A percentile compares a stretch with the other conserved stretches of the same genome.
phyloP scores from a whole-genome alignment of 2,797 vertebrate genomes.

The Chelidonichthys spinosus region DNA sequence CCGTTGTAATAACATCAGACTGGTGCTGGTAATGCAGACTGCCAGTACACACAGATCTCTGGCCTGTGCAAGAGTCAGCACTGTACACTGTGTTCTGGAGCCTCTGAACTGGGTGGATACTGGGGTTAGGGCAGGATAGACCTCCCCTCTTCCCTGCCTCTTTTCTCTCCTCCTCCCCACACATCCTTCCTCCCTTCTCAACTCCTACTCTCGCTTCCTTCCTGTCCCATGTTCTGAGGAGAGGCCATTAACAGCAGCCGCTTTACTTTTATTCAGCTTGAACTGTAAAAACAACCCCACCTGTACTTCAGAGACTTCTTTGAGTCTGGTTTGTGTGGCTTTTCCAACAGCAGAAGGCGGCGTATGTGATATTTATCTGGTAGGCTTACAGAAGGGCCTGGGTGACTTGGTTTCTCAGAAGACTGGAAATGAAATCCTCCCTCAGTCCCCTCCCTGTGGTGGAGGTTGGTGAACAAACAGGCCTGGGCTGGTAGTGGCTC shows the following conservation, averaged over 20 bases:
- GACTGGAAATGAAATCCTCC: constrained; percentile 52
- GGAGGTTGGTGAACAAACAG: constrained; percentile 58
- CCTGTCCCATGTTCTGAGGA: constrained; percentile 36
- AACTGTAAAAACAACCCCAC: constrained; percentile 41
- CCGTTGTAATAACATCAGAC: constrained; percentile 75
- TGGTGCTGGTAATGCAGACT: constrained; percentile 72
- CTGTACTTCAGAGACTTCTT: constrained; percentile 36
- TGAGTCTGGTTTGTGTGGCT: constrained; percentile 50
- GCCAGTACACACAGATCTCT: constrained; percentile 70
- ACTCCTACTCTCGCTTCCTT: constrained; percentile 57
- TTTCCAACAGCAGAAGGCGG: constrained; percentile 47
- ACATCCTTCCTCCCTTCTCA: constrained; percentile 45
- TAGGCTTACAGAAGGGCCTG: constrained; percentile 49
- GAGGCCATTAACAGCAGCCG: constrained; percentile 26
- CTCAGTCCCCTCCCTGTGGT: constrained; percentile 64
- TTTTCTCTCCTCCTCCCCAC: constrained; percentile 13
- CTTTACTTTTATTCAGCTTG: constrained; percentile 32
- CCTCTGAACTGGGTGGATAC: constrained; percentile 53
- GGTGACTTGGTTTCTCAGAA: constrained; percentile 62
- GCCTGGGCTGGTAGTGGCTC: constrained; percentile 54
- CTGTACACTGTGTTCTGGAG: constrained; percentile 61
- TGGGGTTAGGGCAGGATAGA: constrained; percentile 38
- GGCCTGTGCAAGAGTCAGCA: constrained; percentile 36
- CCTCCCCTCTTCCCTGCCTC: constrained; percentile 14
- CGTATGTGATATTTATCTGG: constrained; percentile 57